phyloP scores from a whole-genome alignment of 2,797 vertebrate genomes.

The Echiichthys vipera region DNA sequence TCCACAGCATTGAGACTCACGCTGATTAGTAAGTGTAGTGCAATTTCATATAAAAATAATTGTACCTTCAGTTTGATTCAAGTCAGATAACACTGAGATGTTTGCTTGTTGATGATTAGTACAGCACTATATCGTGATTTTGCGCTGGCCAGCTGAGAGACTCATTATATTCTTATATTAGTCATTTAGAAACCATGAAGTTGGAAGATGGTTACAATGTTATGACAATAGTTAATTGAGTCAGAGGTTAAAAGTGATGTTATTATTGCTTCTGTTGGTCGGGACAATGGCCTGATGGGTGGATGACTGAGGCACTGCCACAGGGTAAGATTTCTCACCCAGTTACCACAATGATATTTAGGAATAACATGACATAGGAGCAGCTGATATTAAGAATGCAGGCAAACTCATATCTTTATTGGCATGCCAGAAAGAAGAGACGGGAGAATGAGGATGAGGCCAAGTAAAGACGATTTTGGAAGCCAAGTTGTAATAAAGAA shows the following conservation, averaged over 20 bases:
- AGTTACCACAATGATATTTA: slow-evolving; percentile 24
- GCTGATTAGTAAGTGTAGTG: not conserved
- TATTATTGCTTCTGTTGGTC: slow-evolving; percentile 20
- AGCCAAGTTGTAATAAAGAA: slow-evolving; percentile 27
- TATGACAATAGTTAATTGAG: slow-evolving; percentile 5
- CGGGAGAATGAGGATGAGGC: not conserved
- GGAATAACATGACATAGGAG: slow-evolving; percentile 30
- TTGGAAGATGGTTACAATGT: slow-evolving; percentile 36
- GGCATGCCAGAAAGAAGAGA: slow-evolving; percentile 62
- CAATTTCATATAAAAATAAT: not conserved
- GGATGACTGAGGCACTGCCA: slow-evolving; percentile 31
- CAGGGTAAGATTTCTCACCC: slow-evolving; percentile 33
- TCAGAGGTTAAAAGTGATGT: slow-evolving; percentile 16
- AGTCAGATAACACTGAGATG: slow-evolving; percentile 30
- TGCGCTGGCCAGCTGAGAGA: slow-evolving; percentile 47
- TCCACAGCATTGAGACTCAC: not conserved
- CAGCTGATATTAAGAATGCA: slow-evolving; percentile 51
- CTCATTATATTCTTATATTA: slow-evolving; percentile 25
- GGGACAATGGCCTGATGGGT: slow-evolving; percentile 31
- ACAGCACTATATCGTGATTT: slow-evolving; percentile 4
- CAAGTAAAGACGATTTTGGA: not conserved
- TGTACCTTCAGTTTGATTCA: not conserved
- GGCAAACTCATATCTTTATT: slow-evolving; percentile 42
- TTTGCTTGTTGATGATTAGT: not conserved
- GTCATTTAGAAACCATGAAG: slow-evolving; percentile 30